Percentiles rank a stretch among this genome's conserved stretches.
Conservation (phyloP, 2,797 vertebrate species). For the Phalloptychus januarius region DNA sequence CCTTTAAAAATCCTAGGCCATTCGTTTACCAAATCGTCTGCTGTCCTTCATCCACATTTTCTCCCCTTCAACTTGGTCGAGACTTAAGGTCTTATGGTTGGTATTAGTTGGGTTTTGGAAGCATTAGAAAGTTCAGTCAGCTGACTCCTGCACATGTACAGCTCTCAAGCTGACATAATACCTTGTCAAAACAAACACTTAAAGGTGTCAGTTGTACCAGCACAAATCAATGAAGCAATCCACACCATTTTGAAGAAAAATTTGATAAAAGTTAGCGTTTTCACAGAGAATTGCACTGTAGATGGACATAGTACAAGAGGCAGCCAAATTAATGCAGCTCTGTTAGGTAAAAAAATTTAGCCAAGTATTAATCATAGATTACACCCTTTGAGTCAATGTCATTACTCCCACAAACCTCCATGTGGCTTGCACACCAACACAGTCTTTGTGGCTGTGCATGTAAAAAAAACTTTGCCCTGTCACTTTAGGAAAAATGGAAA, state of each 20-base stretch:
- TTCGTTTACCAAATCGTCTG: background rate
- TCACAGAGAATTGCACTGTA: background rate
- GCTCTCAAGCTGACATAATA: background rate
- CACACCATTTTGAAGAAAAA: background rate
- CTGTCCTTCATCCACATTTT: background rate
- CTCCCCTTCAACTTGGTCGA: background rate
- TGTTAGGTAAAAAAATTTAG: background rate
- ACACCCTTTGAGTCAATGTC: slow-evolving; percentile 37
- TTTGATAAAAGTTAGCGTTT: background rate
- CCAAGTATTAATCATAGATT: slow-evolving; percentile 15
- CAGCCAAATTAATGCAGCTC: background rate
- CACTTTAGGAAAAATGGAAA: slow-evolving; percentile 61
- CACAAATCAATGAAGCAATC: background rate
- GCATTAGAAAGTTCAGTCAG: background rate
- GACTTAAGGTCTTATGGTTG: slow-evolving; percentile 2
- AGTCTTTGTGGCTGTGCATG: slow-evolving; percentile 53
- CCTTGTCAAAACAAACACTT: background rate
- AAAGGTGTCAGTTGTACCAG: background rate
- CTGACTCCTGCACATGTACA: slow-evolving; percentile 5
- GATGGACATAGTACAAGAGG: background rate
- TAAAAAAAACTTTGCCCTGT: slow-evolving; percentile 51
- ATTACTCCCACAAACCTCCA: slow-evolving; percentile 36
- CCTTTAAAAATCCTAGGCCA: background rate
- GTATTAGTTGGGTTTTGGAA: slow-evolving; percentile 1
- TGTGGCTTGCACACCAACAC: slow-evolving; percentile 52